These are phyloP conservation scores for Riparia riparia DNA, from an alignment of 2,113 vertebrate genomes.

Conservation along the genomic window DNA sequence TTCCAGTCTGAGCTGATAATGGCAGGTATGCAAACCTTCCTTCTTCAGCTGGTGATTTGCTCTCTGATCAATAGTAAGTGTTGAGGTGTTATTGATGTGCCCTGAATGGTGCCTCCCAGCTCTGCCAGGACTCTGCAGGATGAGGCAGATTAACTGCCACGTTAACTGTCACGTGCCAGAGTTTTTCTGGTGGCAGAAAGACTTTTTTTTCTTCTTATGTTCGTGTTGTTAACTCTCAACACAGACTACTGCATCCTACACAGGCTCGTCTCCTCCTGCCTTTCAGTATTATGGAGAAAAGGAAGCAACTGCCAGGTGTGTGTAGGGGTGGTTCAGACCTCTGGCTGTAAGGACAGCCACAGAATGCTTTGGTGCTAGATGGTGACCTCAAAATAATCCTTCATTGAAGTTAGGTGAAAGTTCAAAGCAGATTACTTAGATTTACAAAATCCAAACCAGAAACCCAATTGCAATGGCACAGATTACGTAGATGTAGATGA, in stretches of 20 bases:
- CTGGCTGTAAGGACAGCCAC: neutral
- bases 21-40: neutral
- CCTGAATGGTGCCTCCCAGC: neutral
- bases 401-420: neutral
- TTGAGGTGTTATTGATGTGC: neutral
- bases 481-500: neutral
- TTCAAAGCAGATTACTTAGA: neutral
- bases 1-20: neutral
- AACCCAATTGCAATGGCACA: rapidly evolving
- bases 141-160: neutral
- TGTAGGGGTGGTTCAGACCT: neutral
- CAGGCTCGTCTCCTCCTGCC: neutral
- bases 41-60: neutral
- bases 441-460: neutral
- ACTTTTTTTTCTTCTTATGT: neutral
- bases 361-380: neutral
- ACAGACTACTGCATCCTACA: neutral
- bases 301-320: neutral
- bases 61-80: neutral
- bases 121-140: neutral
- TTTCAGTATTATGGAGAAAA: neutral
- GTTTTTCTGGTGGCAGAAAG: neutral
- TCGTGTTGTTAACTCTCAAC: neutral
- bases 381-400: neutral
- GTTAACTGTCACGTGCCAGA: neutral